Evolutionary conservation across 2,888 invertebrate species (phyloP).

Genomic region (Ophioninae sp.): DNA sequence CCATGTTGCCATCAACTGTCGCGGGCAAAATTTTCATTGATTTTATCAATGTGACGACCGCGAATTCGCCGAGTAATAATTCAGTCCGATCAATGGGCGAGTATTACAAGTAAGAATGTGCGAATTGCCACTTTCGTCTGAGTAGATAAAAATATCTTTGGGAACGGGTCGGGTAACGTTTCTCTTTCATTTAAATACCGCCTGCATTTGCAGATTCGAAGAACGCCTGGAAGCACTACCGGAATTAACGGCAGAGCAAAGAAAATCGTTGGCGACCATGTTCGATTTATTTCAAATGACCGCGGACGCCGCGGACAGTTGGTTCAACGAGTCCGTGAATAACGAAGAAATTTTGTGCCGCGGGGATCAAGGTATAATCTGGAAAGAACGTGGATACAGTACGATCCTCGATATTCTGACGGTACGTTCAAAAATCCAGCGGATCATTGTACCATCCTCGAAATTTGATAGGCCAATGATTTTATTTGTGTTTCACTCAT

Average conservation of each 20-base stretch:
- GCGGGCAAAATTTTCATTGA: background rate
- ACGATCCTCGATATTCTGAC: slow-evolving; percentile 74
- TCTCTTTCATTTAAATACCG: background rate
- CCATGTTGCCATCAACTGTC: slow-evolving; percentile 14
- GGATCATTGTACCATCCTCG: background rate
- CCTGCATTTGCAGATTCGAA: slow-evolving; percentile 53
- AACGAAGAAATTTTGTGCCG: slow-evolving; percentile 41
- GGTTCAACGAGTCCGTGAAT: slow-evolving; percentile 59
- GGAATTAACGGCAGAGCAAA: slow-evolving; percentile 49
- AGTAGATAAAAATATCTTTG: background rate
- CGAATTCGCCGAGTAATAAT: slow-evolving; percentile 19
- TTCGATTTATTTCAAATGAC: slow-evolving; percentile 58
- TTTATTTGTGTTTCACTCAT: background rate
- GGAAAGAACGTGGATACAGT: slow-evolving; percentile 72
- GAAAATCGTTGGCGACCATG: slow-evolving; percentile 41
- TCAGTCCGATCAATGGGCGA: slow-evolving; percentile 54
- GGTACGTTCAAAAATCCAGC: slow-evolving; percentile 63
- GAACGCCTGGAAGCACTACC: slow-evolving; percentile 62
- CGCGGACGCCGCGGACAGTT: slow-evolving; percentile 58
- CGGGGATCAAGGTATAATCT: slow-evolving; percentile 70
- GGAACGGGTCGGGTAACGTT: background rate
- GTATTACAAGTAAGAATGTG: slow-evolving; percentile 28
- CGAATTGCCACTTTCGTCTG: slow-evolving; percentile 49
- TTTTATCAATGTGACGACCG: slow-evolving; percentile 8
- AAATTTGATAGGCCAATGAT: background rate